These are phyloP conservation scores for Chamaetylas fuelleborni DNA, from an alignment of 2,113 vertebrate species.

Conservation along the genomic window DNA sequence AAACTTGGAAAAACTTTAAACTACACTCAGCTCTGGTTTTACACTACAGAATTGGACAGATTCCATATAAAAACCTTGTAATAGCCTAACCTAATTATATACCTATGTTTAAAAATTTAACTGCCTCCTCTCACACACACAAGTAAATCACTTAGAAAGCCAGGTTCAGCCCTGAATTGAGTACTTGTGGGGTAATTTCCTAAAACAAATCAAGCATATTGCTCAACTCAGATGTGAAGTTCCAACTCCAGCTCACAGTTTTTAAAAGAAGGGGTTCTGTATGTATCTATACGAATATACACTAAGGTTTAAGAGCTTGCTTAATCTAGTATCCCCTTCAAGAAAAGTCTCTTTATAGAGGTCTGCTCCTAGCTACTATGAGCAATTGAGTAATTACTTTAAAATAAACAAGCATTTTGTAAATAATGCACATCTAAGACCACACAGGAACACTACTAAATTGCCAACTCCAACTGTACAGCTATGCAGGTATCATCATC, in stretches of 20 bases:
- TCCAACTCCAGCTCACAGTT: not conserved
- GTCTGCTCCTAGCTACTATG: not conserved
- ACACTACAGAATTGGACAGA: not conserved
- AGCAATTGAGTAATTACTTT: not conserved
- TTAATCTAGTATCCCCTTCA: not conserved
- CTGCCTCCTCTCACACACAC: not conserved
- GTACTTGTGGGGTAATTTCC: not conserved
- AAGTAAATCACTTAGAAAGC: not conserved
- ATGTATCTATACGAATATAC: not conserved
- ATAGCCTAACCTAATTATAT: not conserved
- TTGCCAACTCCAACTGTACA: not conserved
- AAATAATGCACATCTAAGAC: not conserved
- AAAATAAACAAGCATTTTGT: not conserved
- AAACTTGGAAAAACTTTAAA: not conserved
- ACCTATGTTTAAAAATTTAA: not conserved
- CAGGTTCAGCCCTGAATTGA: not conserved
- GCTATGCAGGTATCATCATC: not conserved
- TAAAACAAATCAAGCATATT: not conserved
- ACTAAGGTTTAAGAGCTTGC: not conserved
- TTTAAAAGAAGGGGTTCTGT: not conserved
- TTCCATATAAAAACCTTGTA: not conserved
- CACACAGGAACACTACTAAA: not conserved
- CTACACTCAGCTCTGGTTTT: not conserved
- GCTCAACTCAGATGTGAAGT: not conserved
- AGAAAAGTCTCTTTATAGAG: not conserved